Evolutionary conservation across 53 echinoderm and acorn worm genomes (phyloP).

Genomic region (Paracentrotus lividus): DNA sequence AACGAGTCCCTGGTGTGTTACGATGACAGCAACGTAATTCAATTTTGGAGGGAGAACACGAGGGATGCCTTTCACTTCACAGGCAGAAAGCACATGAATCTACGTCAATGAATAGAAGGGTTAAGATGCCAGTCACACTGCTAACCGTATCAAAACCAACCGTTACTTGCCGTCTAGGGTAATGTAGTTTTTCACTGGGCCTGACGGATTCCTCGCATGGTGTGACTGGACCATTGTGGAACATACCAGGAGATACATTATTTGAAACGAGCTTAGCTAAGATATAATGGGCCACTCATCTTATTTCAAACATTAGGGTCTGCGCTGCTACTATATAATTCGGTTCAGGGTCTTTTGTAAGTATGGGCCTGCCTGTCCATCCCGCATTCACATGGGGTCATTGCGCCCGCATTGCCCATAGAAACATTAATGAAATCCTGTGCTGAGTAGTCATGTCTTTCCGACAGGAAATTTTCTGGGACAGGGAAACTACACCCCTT

Average conservation of each 20-base stretch:
- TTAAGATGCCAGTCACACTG: no score
- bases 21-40: slow-evolving; percentile 4
- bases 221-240: no score
- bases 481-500: no score
- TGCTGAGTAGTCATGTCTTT: not conserved
- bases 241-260: not conserved
- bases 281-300: not conserved
- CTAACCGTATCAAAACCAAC: no score
- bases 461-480: no score
- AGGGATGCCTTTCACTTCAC: slow-evolving; percentile 20
- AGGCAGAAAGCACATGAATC: slow-evolving; percentile 14
- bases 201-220: no score
- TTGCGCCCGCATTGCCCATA: not conserved
- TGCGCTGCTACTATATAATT: not conserved
- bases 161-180: no score
- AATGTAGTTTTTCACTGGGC: no score
- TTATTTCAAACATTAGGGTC: not conserved
- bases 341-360: not conserved
- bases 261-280: not conserved
- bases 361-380: not conserved
- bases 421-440: not conserved
- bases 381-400: not conserved
- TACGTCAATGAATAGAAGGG: not conserved
- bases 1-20: not conserved
- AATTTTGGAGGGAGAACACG: slow-evolving; percentile 19